Percentiles rank a stretch among this genome's conserved stretches.
These are phyloP conservation scores for Kryptolebias ocellatus DNA, from an alignment of 2,797 vertebrate species.

Conservation along the genomic window DNA sequence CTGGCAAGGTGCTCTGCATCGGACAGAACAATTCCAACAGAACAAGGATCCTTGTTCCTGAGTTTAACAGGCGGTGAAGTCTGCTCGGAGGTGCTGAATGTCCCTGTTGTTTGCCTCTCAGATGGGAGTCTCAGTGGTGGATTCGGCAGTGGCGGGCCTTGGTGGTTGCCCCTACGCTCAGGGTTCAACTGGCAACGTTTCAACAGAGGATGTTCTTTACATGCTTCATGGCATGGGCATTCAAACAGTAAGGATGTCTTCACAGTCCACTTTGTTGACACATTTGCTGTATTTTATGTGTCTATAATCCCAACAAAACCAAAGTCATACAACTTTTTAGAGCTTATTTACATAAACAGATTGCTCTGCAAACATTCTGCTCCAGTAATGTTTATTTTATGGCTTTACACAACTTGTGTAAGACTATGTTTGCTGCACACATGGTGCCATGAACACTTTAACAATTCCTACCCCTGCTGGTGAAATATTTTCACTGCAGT, in stretches of 20 bases:
- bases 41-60: constrained; percentile 76
- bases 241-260: constrained; percentile 86
- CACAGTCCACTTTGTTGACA: constrained; percentile 55
- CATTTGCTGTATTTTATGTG: constrained; percentile 30
- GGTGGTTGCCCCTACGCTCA: constrained; percentile 95
- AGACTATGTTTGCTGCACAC: constrained; percentile 19
- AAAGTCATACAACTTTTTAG: constrained; percentile 29
- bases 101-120: constrained; percentile 75
- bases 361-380: constrained; percentile 56
- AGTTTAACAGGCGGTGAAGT: constrained; percentile 49
- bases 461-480: constrained; percentile 81
- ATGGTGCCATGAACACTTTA: constrained; percentile 51
- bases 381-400: constrained; percentile 56
- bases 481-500: constrained; percentile 45
- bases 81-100: constrained; percentile 51
- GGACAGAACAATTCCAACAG: constrained; percentile 54
- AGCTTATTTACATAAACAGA: constrained; percentile 54
- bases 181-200: constrained; percentile 95
- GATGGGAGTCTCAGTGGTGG: constrained; percentile 96
- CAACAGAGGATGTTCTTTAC: constrained; percentile 96
- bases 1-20: constrained; percentile 50
- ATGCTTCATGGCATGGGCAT: constrained; percentile 96
- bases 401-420: constrained; percentile 53
- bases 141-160: constrained; percentile 92
- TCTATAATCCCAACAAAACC: constrained; percentile 28